A percentile compares a stretch with the other conserved stretches of the same genome.
These are phyloP conservation scores for Indicator indicator DNA, from an alignment of 2,113 vertebrate species.

Conservation along the genomic window DNA sequence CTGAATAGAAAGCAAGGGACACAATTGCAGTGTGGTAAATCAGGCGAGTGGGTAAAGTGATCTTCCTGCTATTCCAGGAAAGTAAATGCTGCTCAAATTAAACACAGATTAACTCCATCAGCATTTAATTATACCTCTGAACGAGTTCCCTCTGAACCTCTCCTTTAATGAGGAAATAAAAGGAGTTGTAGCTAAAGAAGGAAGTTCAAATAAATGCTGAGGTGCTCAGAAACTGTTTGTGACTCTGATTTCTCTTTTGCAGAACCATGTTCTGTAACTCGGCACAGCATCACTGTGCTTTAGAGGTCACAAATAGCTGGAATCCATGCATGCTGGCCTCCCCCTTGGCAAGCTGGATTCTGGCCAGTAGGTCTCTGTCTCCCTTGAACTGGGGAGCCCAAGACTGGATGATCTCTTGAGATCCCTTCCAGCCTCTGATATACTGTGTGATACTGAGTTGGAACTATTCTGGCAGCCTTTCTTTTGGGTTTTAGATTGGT, in stretches of 20 bases:
- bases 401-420: too few species aligned
- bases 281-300: not conserved
- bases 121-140: not conserved
- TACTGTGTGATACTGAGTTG: not conserved
- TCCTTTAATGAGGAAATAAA: conserved; percentile 19
- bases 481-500: not conserved
- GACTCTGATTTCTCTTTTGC: not conserved
- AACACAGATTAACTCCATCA: not conserved
- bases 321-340: not conserved
- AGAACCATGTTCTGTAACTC: not conserved
- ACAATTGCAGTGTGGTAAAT: not conserved
- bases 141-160: not conserved
- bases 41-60: not conserved
- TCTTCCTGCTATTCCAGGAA: not conserved
- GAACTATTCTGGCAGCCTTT: not conserved
- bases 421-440: too few species aligned
- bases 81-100: not conserved
- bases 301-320: not conserved
- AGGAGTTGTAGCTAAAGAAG: not conserved
- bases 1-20: not conserved
- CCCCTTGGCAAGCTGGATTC: not conserved
- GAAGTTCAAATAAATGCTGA: not conserved
- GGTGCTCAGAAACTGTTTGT: not conserved
- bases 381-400: not conserved
- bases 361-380: too few species aligned